Evolutionary conservation across 2,113 vertebrate genomes (phyloP), one percentile per base, ranked within the genome.

Genomic region (Dromiciops gliroides): DNA sequence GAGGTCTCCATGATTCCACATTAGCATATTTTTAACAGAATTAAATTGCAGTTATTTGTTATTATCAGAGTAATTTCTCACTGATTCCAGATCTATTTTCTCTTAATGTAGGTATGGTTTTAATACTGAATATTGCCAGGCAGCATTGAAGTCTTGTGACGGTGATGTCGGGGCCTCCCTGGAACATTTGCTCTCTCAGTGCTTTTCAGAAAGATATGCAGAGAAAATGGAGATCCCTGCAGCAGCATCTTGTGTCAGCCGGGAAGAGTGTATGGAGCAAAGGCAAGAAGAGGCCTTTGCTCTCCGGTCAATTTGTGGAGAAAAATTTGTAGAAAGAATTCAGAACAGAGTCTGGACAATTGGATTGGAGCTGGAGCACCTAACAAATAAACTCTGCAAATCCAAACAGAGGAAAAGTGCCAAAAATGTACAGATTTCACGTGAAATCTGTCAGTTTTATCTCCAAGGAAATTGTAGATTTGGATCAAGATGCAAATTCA

Each of bases 251-350:
- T 97, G 48, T 2, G 88, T 98, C 28, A 98, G 98, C 89, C 96
- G 97, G 96, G 98, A 99, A 67, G 99, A 99, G 89, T 99, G 99
- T 97, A 93, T 99, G 92, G 99, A 98, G 88, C 99, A 99, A 96
- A 98, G 99, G 89, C 99, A 99, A 96, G 99, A 99, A 95, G 99
- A 99, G 96, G 99, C 99, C 19, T 97, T 99, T 94, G 99, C 98
- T 51, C 99, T 99, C 16, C 94, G 91, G 52, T 99, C 99, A n/a
- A 99, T 99, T 93, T 99, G 98, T 26, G 99, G 99, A 26, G 99
- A 99, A 23, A 99, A 99, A 92, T 99, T 99, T 96, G 98, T 98
- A 37, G 99, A 99, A 98, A 99, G 99, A 96, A 99, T 99, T 97
- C 97, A 98, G 93, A 99, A 99, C 95, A 96, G 97, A 8, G 99